phyloP scores from a whole-genome alignment of 2,113 vertebrate species.

The Tringa solitaria region DNA sequence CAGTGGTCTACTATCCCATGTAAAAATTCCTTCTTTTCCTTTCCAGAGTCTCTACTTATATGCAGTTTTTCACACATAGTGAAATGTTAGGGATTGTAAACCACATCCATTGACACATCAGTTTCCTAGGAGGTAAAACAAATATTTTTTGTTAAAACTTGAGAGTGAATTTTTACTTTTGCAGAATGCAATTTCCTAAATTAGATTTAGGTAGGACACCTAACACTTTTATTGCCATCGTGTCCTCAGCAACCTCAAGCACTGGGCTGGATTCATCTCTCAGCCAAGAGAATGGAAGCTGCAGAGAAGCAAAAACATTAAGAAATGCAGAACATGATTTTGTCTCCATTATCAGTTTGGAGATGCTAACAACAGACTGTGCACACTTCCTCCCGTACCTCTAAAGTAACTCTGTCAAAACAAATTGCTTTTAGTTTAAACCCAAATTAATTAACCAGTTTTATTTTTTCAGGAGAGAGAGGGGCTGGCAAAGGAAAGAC shows the following conservation, averaged over 20 bases:
- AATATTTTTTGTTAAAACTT: not conserved
- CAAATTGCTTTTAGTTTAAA: not conserved
- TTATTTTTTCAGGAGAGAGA: conserved; percentile 35
- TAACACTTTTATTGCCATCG: not conserved
- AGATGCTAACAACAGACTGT: not conserved
- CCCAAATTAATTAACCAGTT: conserved; percentile 31
- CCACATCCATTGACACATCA: not conserved
- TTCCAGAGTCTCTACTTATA: not conserved
- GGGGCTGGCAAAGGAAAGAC: not conserved
- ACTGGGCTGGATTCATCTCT: not conserved
- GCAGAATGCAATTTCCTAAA: not conserved
- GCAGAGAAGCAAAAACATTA: not conserved
- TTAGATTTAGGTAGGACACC: not conserved
- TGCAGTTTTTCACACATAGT: not conserved
- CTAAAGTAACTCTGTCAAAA: not conserved
- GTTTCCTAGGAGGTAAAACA: not conserved
- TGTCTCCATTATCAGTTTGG: not conserved
- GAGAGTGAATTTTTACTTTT: not conserved
- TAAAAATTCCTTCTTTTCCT: not conserved
- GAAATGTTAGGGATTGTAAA: not conserved
- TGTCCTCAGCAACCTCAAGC: not conserved
- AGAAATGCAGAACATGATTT: not conserved
- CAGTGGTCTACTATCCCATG: not conserved
- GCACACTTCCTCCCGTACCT: not conserved
- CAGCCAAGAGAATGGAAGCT: not conserved